A percentile compares a stretch with the other conserved stretches of the same genome.
Evolutionary conservation across 2,797 vertebrate genomes (phyloP).

Genomic region (Nannoperca australis): DNA sequence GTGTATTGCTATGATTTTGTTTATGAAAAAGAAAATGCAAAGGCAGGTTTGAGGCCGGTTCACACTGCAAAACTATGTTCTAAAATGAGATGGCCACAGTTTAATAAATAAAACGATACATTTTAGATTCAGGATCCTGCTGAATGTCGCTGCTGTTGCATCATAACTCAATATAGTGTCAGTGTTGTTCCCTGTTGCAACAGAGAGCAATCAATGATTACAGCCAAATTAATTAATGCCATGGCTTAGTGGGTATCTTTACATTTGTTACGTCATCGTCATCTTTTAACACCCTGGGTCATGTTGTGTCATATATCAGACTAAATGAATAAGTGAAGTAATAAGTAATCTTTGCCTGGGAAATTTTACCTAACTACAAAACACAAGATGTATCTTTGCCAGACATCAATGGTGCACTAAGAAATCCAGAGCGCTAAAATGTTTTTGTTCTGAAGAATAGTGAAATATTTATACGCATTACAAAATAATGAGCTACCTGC

Average conservation of each 20-base stretch:
- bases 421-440: neutral
- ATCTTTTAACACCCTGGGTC: neutral
- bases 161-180: neutral
- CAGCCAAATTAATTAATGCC: slow-evolving; percentile 23
- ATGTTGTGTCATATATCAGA: neutral
- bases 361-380: slow-evolving; percentile 1
- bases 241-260: neutral
- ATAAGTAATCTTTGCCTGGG: neutral
- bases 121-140: neutral
- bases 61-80: no score
- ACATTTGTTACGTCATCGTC: slow-evolving; percentile 18
- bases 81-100: no score
- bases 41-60: no score
- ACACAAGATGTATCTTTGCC: neutral
- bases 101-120: no score
- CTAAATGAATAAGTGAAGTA: neutral
- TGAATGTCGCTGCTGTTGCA: neutral
- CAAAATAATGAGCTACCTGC: slow-evolving; percentile 26
- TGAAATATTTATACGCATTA: slow-evolving; percentile 23
- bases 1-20: neutral
- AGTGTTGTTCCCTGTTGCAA: neutral
- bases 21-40: no score
- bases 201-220: slow-evolving; percentile 5
- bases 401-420: neutral
- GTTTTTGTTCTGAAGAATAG: slow-evolving; percentile 5